A percentile compares a stretch with the other conserved stretches of the same genome.
Evolutionary conservation across 92 coral and sea anemone species (phyloP).

Genomic region (Heteractis magnifica): DNA sequence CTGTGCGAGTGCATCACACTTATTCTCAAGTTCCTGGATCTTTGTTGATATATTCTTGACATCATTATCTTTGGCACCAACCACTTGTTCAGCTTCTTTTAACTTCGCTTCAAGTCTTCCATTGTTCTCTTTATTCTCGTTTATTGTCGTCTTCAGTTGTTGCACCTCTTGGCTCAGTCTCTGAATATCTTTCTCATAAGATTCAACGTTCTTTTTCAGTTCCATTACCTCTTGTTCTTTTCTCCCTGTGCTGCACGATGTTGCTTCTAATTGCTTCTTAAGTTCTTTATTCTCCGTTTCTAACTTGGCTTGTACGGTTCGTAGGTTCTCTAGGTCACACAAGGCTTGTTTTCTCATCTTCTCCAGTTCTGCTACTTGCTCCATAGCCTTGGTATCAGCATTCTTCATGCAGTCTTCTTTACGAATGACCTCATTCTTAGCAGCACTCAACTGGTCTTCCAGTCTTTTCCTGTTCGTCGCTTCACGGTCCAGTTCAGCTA

Average conservation of each 20-base stretch:
- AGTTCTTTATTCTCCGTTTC: slow-evolving; percentile 46
- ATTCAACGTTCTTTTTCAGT: slow-evolving; percentile 44
- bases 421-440: slow-evolving; percentile 42
- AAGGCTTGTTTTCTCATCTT: slow-evolving; percentile 45
- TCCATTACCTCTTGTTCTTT: slow-evolving; percentile 50
- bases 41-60: slow-evolving; percentile 18
- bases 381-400: slow-evolving; percentile 42
- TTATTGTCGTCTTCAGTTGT: slow-evolving; percentile 28
- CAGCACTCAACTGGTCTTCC: slow-evolving; percentile 44
- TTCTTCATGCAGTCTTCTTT: slow-evolving; percentile 44
- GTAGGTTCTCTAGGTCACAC: slow-evolving; percentile 57
- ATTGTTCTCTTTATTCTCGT: slow-evolving; percentile 35
- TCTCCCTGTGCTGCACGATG: slow-evolving; percentile 19
- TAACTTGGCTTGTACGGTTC: slow-evolving; percentile 37
- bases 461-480: slow-evolving; percentile 38
- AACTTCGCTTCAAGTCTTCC: slow-evolving; percentile 34
- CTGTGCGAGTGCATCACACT: slow-evolving; percentile 39
- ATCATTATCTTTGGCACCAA: slow-evolving; percentile 42
- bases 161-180: slow-evolving; percentile 27
- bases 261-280: slow-evolving; percentile 35
- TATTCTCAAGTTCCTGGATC: slow-evolving; percentile 36
- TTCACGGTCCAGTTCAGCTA: slow-evolving; percentile 59
- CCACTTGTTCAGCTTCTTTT: slow-evolving; percentile 36
- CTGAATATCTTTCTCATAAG: slow-evolving; percentile 36
- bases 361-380: slow-evolving; percentile 44